phyloP scores from a whole-genome alignment of 2,888 invertebrate genomes.

The Polia nebulosa region DNA sequence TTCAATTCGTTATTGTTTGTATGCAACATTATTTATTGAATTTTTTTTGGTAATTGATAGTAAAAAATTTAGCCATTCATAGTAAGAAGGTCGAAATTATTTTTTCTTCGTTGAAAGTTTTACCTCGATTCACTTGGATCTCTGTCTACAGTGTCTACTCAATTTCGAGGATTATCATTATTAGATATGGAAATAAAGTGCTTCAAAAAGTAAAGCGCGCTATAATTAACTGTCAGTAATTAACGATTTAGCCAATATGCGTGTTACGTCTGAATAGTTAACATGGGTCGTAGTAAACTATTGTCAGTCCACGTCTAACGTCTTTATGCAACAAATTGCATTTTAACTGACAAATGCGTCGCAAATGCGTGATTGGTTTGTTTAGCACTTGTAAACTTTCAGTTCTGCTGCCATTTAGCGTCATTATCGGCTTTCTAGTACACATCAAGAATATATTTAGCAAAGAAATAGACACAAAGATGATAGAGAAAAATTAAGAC shows the following conservation, averaged over 20 bases:
- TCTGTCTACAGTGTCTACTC: too few relatives aligned
- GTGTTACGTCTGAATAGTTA: slow-evolving; percentile 39
- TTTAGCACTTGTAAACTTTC: slow-evolving; percentile 43
- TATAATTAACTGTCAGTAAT: slow-evolving; percentile 2
- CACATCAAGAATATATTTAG: slow-evolving; percentile 38
- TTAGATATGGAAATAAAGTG: too few relatives aligned
- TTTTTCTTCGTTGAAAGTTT: too few relatives aligned
- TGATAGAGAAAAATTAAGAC: background rate
- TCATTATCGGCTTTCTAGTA: slow-evolving; percentile 51
- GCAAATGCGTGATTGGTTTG: slow-evolving; percentile 55
- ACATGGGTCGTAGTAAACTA: slow-evolving; percentile 19
- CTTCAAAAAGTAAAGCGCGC: slow-evolving; percentile 10
- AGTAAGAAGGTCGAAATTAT: too few relatives aligned
- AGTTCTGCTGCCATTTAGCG: slow-evolving; percentile 46
- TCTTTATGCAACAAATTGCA: slow-evolving; percentile 43
- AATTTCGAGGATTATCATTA: too few relatives aligned
- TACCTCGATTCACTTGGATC: background rate
- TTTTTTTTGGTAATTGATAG: too few relatives aligned
- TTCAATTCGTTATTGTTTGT: too few relatives aligned
- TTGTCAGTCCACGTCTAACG: slow-evolving; percentile 27
- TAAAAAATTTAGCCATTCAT: too few relatives aligned
- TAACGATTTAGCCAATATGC: slow-evolving; percentile 25
- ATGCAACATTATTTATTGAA: too few relatives aligned
- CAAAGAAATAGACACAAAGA: slow-evolving; percentile 1
- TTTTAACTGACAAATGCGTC: slow-evolving; percentile 39